Evolutionary conservation across 2,113 vertebrate species (phyloP).

Genomic region (Collichthys lucidus): DNA sequence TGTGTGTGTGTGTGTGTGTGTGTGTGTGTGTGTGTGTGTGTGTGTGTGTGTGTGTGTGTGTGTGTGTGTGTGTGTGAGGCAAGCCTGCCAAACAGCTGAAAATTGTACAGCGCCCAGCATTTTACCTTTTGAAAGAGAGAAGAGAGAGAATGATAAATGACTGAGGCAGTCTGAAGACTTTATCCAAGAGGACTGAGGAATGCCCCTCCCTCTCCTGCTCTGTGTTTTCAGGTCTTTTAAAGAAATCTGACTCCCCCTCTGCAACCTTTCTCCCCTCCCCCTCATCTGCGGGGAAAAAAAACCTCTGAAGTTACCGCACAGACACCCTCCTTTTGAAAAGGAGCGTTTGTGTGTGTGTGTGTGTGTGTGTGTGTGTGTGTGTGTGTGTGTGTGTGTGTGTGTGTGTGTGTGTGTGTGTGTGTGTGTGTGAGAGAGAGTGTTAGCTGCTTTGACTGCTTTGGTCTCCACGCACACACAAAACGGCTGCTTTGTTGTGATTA

Average conservation of each 20-base stretch:
- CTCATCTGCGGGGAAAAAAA: constrained; percentile 43
- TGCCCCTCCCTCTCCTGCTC: background rate
- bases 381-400: constrained; percentile 1
- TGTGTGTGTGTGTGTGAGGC: background rate
- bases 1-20: too few species aligned
- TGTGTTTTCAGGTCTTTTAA: constrained; percentile 58
- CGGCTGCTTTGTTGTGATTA: constrained; percentile 70
- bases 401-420: constrained; percentile 2
- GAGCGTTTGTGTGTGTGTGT: constrained; percentile 33
- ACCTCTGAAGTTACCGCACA: constrained; percentile 64
- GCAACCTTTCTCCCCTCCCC: constrained; percentile 47
- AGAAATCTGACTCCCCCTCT: constrained; percentile 69
- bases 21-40: background rate
- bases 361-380: constrained; percentile 21
- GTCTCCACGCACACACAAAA: constrained; percentile 40
- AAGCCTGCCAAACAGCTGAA: constrained; percentile 32
- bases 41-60: background rate
- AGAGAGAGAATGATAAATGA: constrained; percentile 54
- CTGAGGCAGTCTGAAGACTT: constrained; percentile 29
- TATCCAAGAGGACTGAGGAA: constrained; percentile 45
- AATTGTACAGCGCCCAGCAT: constrained; percentile 31
- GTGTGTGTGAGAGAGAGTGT: constrained; percentile 6
- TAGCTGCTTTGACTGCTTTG: constrained; percentile 50
- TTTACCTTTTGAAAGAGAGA: constrained; percentile 43
- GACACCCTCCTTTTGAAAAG: constrained; percentile 46